Conservation (phyloP, 2,888 invertebrate genomes). For the Pristionchus entomophagus region DNA sequence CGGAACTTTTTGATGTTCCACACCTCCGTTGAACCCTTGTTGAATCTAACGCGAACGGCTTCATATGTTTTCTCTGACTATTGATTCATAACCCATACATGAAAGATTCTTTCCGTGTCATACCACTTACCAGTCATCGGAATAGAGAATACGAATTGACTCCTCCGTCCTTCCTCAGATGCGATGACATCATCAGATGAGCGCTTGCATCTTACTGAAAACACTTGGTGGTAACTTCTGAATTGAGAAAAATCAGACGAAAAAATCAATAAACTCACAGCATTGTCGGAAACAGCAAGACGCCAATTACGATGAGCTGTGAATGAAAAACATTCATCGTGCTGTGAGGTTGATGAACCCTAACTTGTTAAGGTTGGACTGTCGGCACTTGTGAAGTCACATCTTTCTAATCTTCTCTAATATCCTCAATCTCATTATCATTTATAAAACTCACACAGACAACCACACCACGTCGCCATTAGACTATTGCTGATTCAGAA, state of each 20-base stretch:
- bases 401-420: too few species aligned
- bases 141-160: background rate
- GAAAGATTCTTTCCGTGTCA: too few species aligned
- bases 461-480: background rate
- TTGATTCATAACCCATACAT: too few species aligned
- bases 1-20: too few species aligned
- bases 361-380: too few species aligned
- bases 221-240: too few species aligned
- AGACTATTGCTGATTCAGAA: background rate
- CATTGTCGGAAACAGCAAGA: conserved; percentile 19
- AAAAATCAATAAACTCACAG: background rate
- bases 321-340: background rate
- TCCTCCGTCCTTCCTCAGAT: background rate
- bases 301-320: background rate
- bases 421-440: too few species aligned
- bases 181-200: background rate
- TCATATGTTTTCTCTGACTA: too few species aligned
- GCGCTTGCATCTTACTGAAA: background rate
- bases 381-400: too few species aligned
- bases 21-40: too few species aligned
- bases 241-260: background rate
- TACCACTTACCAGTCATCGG: background rate
- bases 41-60: too few species aligned
- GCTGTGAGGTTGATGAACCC: too few species aligned
- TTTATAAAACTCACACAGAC: conserved; percentile 19